Conservation (phyloP, 2,888 invertebrate species). For the Steinernema carpocapsae region DNA sequence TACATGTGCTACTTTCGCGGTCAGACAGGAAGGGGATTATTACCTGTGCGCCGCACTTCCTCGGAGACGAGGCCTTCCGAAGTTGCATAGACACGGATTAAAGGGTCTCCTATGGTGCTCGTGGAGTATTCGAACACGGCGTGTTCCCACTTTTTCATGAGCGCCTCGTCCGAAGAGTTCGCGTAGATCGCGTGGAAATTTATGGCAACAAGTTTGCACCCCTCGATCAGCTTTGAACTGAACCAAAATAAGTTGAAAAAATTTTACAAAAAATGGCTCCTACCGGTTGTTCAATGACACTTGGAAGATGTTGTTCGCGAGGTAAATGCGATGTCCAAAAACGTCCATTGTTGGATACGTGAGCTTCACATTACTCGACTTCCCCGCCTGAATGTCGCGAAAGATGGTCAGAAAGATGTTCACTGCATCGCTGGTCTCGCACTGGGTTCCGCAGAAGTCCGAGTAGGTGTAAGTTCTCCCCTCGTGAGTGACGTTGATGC, state of each 20-base stretch:
- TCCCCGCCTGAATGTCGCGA: conserved; percentile 59
- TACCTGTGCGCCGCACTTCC: conserved; percentile 66
- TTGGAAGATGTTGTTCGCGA: conserved; percentile 68
- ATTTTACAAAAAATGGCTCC: conserved; percentile 24
- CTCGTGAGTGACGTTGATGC: conserved; percentile 61
- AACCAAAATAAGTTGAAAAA: conserved; percentile 7
- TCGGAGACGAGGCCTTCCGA: conserved; percentile 67
- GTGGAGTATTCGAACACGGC: conserved; percentile 61
- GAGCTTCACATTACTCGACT: conserved; percentile 57
- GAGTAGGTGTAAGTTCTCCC: conserved; percentile 59
- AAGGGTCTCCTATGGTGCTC: conserved; percentile 54
- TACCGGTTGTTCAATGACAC: conserved; percentile 63
- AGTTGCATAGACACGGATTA: conserved; percentile 61
- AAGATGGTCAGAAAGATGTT: conserved; percentile 67
- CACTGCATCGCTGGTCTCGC: conserved; percentile 67
- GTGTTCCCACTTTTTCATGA: conserved; percentile 68
- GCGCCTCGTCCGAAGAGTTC: conserved; percentile 56
- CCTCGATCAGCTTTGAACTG: conserved; percentile 64
- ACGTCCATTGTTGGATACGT: conserved; percentile 69
- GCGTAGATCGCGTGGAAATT: conserved; percentile 68
- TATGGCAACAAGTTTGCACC: conserved; percentile 61
- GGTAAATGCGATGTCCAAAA: conserved; percentile 66
- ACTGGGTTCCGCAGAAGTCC: conserved; percentile 68
- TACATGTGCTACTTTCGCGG: too few relatives aligned
- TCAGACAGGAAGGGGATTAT: not conserved